Conservation (phyloP, 2,797 vertebrate genomes). For the Oreortyx pictus region DNA sequence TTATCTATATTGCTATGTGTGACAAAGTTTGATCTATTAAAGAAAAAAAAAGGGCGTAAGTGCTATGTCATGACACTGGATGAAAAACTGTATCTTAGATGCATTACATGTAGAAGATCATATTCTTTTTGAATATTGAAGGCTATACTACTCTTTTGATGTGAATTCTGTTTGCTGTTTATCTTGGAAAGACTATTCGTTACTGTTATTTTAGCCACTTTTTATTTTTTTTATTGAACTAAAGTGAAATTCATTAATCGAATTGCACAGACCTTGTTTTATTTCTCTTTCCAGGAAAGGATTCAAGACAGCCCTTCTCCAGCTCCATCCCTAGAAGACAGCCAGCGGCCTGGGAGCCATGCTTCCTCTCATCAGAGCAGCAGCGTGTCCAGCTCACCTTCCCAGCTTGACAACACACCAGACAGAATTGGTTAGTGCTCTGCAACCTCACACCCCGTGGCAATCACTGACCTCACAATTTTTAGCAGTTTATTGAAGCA, state of each 20-base stretch:
- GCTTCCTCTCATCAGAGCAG: constrained; percentile 90
- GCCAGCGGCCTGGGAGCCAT: constrained; percentile 84
- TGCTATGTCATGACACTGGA: background rate
- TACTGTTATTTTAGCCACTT: accelerated
- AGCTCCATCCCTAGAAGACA: constrained; percentile 87
- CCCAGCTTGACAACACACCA: constrained; percentile 80
- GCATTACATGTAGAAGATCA: accelerated
- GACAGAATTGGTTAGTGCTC: constrained; percentile 85
- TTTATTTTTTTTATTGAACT: background rate
- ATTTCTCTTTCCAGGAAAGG: constrained; percentile 82
- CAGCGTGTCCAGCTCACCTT: constrained; percentile 91
- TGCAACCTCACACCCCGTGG: background rate
- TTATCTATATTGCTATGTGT: background rate
- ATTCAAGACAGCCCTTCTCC: constrained; percentile 91
- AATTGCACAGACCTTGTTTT: background rate
- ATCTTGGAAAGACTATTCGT: background rate
- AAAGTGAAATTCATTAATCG: background rate
- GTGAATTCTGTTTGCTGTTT: background rate
- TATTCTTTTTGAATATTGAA: background rate
- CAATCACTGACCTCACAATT: background rate
- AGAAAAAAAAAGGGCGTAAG: background rate
- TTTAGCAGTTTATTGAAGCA: background rate
- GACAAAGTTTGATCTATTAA: background rate
- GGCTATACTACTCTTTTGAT: background rate
- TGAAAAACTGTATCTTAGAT: background rate